Base-by-base conservation (phyloP, 2,797 vertebrate genomes). In the Buphagus erythrorhynchus region DNA sequence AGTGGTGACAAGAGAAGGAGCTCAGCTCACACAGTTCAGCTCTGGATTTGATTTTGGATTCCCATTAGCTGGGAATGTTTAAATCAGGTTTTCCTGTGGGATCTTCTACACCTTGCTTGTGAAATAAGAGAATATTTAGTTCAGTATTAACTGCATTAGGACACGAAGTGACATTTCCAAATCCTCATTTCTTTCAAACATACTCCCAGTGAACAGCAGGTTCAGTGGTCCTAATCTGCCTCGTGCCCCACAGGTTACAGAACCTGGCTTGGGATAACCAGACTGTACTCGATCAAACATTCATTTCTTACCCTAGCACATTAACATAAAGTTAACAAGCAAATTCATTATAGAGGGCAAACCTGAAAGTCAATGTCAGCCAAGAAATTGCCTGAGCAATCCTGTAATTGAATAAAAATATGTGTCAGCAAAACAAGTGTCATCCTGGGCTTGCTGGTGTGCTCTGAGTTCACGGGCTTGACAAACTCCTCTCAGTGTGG, bases 261-360 rank as follows among this genome's bases (percentile, higher is more conserved):
- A 62, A 36, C 29, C 29, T 55, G 55, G 31, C 46, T 48, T 49
- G 38, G 21, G 58, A 69, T 35, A 67, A 42, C n/a, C 59, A 91
- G 43, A n/a, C 18, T 33, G 28, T 9, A n/a, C 51, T 67, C 4
- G 1, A 74, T 59, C 57, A 71, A 3, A 59, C 13, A 55, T 75
- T 81, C 51, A 57, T 54, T 80, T 49, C 52, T 67, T 74, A 69
- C 36, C 67, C 46, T 13, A n/a, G 21, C 8, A 81, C n/a, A 92
- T 90, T 91, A 95, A 59, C 80, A 91, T 72, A 55, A 91, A 84
- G 35, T 72, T 83, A 85, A 82, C 61, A 77, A 67, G 90, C 55
- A 88, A 87, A 81, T 82, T 94, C 78, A 75, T 93, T 69, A 91
- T 5, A 71, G 94, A 94, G 93, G 90, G 82, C 73, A 79, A 94